A percentile compares a stretch with the other conserved stretches of the same genome.
Conservation (phyloP, 2,113 vertebrate genomes). For the Rynchops niger region DNA sequence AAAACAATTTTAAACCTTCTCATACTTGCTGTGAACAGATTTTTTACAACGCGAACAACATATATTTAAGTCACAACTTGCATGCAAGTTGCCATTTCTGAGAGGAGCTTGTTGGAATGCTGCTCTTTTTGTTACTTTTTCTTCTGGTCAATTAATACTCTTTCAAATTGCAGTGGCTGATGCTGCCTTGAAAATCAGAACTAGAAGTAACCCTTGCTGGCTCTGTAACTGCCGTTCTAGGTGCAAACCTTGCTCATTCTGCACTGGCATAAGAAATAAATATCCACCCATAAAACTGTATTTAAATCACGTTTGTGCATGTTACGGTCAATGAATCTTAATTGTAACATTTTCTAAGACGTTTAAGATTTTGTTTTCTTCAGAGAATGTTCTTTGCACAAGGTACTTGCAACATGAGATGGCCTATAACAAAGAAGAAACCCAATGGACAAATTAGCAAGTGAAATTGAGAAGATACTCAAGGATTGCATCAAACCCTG, state of each 20-base stretch:
- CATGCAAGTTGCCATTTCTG: not conserved
- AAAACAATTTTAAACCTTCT: not conserved
- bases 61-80: not conserved
- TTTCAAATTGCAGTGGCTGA: not conserved
- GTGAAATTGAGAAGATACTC: not conserved
- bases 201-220: not conserved
- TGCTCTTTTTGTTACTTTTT: not conserved
- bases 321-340: not conserved
- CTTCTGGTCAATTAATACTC: not conserved
- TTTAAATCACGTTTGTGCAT: not conserved
- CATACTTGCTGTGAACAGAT: not conserved
- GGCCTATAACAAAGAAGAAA: not conserved
- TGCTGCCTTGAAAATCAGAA: not conserved
- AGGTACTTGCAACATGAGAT: not conserved
- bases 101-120: not conserved
- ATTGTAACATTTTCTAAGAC: not conserved
- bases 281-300: not conserved
- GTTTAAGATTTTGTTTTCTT: not conserved
- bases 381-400: not conserved
- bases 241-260: not conserved
- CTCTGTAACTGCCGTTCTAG: not conserved
- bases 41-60: slow-evolving; percentile 9
- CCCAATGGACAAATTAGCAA: not conserved
- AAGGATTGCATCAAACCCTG: not conserved
- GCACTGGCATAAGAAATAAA: not conserved